A percentile compares a stretch with the other conserved stretches of the same genome.
phyloP scores from a whole-genome alignment of 2,113 vertebrate species.

The Tympanuchus pallidicinctus region DNA sequence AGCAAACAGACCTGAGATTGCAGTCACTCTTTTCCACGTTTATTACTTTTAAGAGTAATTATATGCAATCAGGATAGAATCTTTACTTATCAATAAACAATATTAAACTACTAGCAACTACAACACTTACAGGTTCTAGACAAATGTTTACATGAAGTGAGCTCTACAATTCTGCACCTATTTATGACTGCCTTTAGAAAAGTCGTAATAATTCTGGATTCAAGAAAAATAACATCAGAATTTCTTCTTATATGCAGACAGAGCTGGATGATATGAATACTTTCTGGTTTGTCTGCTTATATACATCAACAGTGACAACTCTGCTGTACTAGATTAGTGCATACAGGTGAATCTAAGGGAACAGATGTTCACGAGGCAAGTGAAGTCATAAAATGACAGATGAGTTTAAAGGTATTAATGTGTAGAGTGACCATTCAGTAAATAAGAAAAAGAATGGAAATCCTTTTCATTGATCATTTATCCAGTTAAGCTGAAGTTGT shows the following conservation, averaged over 20 bases:
- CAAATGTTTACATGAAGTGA: not conserved
- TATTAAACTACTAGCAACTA: not conserved
- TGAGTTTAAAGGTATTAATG: not conserved
- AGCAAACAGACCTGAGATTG: not conserved
- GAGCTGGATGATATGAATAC: not conserved
- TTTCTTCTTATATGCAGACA: not conserved
- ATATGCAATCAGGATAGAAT: not conserved
- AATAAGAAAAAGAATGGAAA: not conserved
- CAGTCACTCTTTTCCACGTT: not conserved
- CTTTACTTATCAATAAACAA: not conserved
- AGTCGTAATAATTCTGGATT: not conserved
- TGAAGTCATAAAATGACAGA: not conserved
- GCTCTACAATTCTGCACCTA: not conserved
- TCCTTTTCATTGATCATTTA: not conserved
- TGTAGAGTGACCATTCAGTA: not conserved
- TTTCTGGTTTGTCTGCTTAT: not conserved
- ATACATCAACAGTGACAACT: not conserved
- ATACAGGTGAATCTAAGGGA: not conserved
- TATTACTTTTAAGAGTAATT: not conserved
- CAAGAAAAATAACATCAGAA: not conserved
- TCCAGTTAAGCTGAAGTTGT: not conserved
- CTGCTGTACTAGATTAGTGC: not conserved
- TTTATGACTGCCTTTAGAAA: not conserved
- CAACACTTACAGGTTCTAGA: not conserved
- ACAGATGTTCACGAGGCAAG: not conserved